Percentiles rank a stretch among this genome's conserved stretches.
These are phyloP conservation scores for Thamnophis elegans DNA, from an alignment of 2,797 vertebrate genomes.

Conservation along the genomic window DNA sequence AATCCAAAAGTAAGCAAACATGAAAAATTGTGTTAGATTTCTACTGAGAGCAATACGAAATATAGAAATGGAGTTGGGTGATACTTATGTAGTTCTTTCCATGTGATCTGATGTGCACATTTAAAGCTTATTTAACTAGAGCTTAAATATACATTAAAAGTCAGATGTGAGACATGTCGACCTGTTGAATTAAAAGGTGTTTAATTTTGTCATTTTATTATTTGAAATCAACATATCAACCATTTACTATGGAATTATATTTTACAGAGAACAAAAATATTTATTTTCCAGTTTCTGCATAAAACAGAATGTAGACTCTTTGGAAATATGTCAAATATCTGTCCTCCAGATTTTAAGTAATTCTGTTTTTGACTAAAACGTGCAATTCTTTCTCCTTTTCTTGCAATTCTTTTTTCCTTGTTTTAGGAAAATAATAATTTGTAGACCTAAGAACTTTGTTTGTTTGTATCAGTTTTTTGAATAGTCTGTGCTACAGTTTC, in stretches of 20 bases:
- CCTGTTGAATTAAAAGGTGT: background rate
- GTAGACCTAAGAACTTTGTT: conserved; percentile 33
- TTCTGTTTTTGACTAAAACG: conserved; percentile 26
- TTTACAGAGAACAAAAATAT: conserved; percentile 26
- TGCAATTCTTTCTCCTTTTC: background rate
- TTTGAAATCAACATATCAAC: background rate
- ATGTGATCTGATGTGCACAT: background rate
- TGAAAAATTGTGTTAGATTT: background rate
- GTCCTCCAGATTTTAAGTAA: conserved; percentile 36
- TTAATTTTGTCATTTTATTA: background rate
- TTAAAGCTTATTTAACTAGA: background rate
- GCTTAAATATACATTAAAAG: background rate
- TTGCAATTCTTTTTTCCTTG: background rate
- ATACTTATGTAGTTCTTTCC: background rate
- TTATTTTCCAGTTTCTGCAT: conserved; percentile 21
- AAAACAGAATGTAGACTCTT: conserved; percentile 41
- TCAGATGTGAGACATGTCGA: too few relatives aligned
- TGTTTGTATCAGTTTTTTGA: conserved; percentile 12
- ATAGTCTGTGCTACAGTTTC: conserved; percentile 38
- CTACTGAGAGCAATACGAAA: background rate
- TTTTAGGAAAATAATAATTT: conserved; percentile 41
- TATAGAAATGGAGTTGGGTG: background rate
- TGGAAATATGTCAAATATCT: conserved; percentile 29
- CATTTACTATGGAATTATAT: background rate
- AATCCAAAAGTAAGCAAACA: background rate